These are phyloP conservation scores for Sebastes kiyomatsui DNA, from an alignment of 2,797 vertebrate species.

Conservation along the genomic window DNA sequence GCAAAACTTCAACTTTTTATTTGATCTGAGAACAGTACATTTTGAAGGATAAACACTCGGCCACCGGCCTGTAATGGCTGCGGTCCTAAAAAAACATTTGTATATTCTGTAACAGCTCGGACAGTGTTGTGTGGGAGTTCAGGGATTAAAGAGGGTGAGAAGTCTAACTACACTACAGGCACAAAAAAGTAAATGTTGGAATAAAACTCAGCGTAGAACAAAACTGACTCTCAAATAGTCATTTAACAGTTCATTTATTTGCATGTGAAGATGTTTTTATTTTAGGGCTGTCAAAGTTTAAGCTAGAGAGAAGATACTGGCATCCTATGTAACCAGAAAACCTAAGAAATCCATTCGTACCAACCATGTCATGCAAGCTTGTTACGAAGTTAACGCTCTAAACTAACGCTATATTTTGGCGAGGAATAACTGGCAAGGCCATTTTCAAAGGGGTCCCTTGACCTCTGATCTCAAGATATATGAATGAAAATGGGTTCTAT, in stretches of 20 bases:
- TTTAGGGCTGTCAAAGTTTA: neutral
- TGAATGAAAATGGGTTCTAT: no score
- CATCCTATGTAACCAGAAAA: rapidly evolving
- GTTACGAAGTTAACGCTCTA: rapidly evolving
- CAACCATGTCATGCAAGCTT: no score
- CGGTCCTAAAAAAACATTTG: neutral
- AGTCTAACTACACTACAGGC: neutral
- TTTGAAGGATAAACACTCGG: neutral
- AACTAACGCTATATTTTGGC: rapidly evolving
- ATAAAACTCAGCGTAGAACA: neutral
- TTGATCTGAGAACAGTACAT: neutral
- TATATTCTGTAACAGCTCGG: neutral
- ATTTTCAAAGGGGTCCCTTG: no score
- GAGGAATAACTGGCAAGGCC: rapidly evolving
- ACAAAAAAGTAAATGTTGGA: neutral
- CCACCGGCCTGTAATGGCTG: neutral
- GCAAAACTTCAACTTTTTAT: neutral
- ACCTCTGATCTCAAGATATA: no score
- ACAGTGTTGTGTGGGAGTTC: neutral
- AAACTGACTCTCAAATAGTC: neutral
- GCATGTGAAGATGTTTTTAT: neutral
- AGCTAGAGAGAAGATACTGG: rapidly evolving
- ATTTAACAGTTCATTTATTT: neutral
- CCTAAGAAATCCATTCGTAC: rapidly evolving
- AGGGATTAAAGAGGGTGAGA: neutral